Evolutionary conservation across 2,797 vertebrate species (phyloP).

Genomic region (Danio jaintianensis): DNA sequence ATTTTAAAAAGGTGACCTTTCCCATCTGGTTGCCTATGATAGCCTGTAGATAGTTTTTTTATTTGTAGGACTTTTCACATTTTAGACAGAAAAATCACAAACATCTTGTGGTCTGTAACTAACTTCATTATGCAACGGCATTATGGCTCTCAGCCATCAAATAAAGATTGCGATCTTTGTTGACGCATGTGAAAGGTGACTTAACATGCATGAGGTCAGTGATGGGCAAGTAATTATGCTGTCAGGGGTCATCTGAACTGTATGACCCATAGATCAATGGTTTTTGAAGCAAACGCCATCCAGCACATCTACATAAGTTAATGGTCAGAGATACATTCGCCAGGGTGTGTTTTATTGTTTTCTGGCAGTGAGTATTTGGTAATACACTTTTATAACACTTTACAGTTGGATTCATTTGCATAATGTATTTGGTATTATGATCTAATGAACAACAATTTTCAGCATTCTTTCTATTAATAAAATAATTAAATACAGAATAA

Average conservation of each 20-base stretch:
- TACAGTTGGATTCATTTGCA: not conserved
- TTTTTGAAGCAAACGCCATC: slow-evolving; percentile 1
- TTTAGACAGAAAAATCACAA: too few relatives aligned
- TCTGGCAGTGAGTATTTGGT: not conserved
- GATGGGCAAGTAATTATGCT: slow-evolving; percentile 13
- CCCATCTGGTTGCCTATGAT: too few relatives aligned
- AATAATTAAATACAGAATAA: too few relatives aligned
- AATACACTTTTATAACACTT: not conserved
- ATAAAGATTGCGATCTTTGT: not conserved
- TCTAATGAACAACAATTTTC: not conserved
- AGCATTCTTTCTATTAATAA: not conserved
- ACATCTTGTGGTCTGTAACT: too few relatives aligned
- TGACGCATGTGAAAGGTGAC: slow-evolving; percentile 8
- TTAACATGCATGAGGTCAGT: slow-evolving; percentile 11
- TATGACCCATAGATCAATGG: not conserved
- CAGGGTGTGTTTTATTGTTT: not conserved
- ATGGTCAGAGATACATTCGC: not conserved
- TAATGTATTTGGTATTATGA: not conserved
- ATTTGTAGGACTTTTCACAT: too few relatives aligned
- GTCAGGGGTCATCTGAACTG: not conserved
- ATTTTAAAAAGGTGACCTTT: too few relatives aligned
- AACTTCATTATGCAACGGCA: not conserved
- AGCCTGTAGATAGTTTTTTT: too few relatives aligned
- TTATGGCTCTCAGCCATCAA: not conserved
- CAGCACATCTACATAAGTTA: not conserved